A percentile compares a stretch with the other conserved stretches of the same genome.
Conservation (phyloP, 2,888 invertebrate species). For the Sialis lutaria region DNA sequence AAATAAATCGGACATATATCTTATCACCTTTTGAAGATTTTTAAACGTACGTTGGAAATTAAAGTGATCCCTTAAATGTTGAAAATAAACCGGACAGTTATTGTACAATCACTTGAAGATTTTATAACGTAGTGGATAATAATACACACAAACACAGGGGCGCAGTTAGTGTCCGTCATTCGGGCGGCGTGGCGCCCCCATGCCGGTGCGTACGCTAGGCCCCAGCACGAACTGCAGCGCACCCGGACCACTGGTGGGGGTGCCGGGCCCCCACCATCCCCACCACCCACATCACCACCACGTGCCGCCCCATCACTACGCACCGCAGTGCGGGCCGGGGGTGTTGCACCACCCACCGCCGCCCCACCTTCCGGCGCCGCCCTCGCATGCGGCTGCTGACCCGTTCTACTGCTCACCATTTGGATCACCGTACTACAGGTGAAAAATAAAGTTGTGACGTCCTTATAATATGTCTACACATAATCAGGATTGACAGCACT, state of each 20-base stretch:
- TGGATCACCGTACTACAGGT: constrained; percentile 39
- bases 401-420: constrained; percentile 41
- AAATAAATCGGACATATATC: too few species aligned
- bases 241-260: constrained; percentile 13
- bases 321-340: constrained; percentile 21
- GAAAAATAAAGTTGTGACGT: constrained; percentile 11
- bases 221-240: constrained; percentile 12
- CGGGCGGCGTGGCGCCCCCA: constrained; percentile 5
- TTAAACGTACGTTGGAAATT: too few species aligned
- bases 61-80: too few species aligned
- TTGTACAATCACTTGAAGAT: too few species aligned
- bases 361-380: constrained; percentile 19
- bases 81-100: too few species aligned
- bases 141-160: not conserved
- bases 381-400: constrained; percentile 19
- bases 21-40: too few species aligned
- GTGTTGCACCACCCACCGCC: constrained; percentile 20
- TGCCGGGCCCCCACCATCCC: constrained; percentile 21
- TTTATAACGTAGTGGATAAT: too few species aligned
- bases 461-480: too few species aligned
- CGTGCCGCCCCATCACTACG: constrained; percentile 19
- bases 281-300: constrained; percentile 23
- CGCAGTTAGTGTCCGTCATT: not conserved
- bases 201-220: constrained; percentile 11
- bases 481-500: too few species aligned